Conservation (phyloP, 2,888 invertebrate genomes). For the Plebejus melissa region DNA sequence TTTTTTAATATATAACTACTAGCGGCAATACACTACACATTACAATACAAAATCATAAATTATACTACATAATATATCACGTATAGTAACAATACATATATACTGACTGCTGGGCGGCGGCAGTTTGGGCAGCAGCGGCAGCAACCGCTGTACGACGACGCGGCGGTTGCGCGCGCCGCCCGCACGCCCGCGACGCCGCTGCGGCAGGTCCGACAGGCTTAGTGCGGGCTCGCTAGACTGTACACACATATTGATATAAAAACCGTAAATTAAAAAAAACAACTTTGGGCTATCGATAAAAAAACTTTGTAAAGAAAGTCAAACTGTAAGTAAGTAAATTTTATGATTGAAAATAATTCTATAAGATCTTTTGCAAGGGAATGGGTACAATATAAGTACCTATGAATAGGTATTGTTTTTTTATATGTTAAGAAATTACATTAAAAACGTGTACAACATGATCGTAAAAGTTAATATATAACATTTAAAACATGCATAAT, state of each 20-base stretch:
- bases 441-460: too few species aligned
- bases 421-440: too few species aligned
- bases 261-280: background rate
- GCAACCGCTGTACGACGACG: constrained; percentile 86
- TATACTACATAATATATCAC: background rate
- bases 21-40: too few species aligned
- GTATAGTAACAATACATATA: background rate
- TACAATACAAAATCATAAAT: background rate
- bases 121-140: constrained; percentile 82
- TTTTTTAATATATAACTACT: too few species aligned
- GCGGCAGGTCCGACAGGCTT: constrained; percentile 54
- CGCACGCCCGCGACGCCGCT: constrained; percentile 60
- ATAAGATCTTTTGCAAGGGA: too few species aligned
- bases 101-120: constrained; percentile 58
- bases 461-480: too few species aligned
- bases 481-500: too few species aligned
- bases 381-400: too few species aligned
- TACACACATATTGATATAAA: background rate
- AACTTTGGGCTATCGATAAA: background rate
- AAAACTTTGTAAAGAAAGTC: too few species aligned
- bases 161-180: constrained; percentile 61
- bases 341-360: too few species aligned
- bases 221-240: constrained; percentile 34
- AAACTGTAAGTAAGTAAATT: too few species aligned
- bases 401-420: too few species aligned